These are phyloP conservation scores for Philaethria dido DNA, from an alignment of 2,888 invertebrate species.

Conservation along the genomic window DNA sequence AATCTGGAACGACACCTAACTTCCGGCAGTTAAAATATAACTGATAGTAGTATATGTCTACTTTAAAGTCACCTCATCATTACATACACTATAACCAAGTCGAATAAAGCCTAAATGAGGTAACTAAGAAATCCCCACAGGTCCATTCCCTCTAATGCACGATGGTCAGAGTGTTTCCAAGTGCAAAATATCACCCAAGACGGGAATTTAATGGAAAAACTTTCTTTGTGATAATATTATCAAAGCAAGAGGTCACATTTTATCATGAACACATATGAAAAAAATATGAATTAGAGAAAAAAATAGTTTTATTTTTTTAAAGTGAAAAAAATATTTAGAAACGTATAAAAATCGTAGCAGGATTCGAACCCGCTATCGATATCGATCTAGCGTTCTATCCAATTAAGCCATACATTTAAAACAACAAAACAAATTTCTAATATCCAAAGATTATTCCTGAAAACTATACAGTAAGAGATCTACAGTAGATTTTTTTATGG, in stretches of 20 bases:
- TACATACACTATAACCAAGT: neutral
- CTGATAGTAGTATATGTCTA: neutral
- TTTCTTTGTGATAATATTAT: slow-evolving; percentile 1
- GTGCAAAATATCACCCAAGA: neutral
- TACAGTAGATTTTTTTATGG: too few relatives aligned
- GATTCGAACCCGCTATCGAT: too few relatives aligned
- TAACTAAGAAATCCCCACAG: neutral
- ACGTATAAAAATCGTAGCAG: too few relatives aligned
- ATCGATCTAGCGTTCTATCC: too few relatives aligned
- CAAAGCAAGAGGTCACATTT: neutral
- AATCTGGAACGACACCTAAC: neutral
- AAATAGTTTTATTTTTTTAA: too few relatives aligned
- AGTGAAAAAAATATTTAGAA: too few relatives aligned
- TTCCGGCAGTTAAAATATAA: neutral
- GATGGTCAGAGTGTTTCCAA: neutral
- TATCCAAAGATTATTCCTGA: too few relatives aligned
- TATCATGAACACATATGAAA: neutral
- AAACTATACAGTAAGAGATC: too few relatives aligned
- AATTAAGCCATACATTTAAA: too few relatives aligned
- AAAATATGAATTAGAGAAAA: too few relatives aligned
- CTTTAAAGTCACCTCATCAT: neutral
- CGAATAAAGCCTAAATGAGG: neutral
- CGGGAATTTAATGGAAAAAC: neutral
- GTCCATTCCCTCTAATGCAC: neutral
- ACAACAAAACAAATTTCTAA: too few relatives aligned